A percentile compares a stretch with the other conserved stretches of the same genome.
phyloP scores from a whole-genome alignment of 2,888 invertebrate genomes.

The Ceraclea dissimilis region DNA sequence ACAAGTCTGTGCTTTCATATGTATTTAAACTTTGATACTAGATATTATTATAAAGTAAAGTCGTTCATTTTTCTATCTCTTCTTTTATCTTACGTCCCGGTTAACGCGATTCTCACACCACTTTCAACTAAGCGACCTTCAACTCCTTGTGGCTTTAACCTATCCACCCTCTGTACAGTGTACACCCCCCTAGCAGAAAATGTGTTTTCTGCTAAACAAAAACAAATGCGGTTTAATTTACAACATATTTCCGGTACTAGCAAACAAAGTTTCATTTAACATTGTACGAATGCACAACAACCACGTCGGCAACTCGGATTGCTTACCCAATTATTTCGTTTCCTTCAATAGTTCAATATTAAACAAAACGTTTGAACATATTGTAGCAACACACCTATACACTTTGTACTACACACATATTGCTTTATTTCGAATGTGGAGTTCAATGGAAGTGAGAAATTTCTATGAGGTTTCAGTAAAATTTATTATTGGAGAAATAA shows the following conservation, averaged over 20 bases:
- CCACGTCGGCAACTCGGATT: neutral
- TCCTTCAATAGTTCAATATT: neutral
- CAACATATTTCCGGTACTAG: conserved; percentile 1
- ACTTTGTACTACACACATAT: no score
- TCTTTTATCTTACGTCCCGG: neutral
- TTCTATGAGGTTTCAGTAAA: no score
- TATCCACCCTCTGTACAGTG: neutral
- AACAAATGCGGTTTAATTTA: conserved; percentile 9
- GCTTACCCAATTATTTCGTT: neutral
- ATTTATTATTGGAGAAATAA: no score
- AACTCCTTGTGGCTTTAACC: neutral
- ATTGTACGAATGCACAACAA: neutral
- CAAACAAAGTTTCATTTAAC: conserved; percentile 4
- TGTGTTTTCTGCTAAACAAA: conserved; percentile 4
- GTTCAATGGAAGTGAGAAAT: no score
- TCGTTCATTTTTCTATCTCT: neutral
- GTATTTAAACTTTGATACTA: no score
- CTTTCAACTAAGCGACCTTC: neutral
- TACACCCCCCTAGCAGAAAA: neutral
- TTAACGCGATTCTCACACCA: neutral
- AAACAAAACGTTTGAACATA: no score
- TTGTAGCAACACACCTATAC: no score
- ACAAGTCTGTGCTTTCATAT: no score
- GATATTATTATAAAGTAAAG: no score
- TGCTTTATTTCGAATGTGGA: no score